Percentiles rank a stretch among this genome's conserved stretches.
Evolutionary conservation across 1,140 invertebrate species (phyloP).

Genomic region (Brachionus asplanchnoidis): DNA sequence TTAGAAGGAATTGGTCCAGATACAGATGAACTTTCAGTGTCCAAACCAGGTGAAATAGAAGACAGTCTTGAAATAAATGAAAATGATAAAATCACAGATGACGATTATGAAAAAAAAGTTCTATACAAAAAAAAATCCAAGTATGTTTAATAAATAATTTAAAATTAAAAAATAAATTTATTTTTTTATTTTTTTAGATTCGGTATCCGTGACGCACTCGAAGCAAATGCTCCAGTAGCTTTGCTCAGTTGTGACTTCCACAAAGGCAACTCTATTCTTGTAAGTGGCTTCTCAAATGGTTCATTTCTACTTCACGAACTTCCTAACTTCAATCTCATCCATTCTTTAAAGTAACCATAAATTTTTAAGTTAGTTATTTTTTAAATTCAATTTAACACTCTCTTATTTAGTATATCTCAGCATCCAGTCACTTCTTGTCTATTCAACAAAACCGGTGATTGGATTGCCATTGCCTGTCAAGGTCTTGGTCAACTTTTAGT

Average conservation of each 20-base stretch:
- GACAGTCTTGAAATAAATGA: constrained; percentile 49
- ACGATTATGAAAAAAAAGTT: constrained; percentile 33
- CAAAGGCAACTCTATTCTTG: constrained; percentile 69
- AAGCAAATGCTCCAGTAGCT: neutral
- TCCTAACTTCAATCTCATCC: constrained; percentile 83
- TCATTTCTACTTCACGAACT: constrained; percentile 84
- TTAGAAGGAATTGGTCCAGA: constrained; percentile 45
- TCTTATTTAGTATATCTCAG: constrained; percentile 65
- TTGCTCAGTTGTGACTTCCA: constrained; percentile 69
- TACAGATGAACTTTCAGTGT: constrained; percentile 55
- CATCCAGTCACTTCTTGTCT: constrained; percentile 72
- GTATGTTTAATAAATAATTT: neutral
- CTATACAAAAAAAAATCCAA: constrained; percentile 43
- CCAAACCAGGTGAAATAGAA: constrained; percentile 40
- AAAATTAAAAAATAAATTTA: neutral
- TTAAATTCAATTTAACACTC: constrained; percentile 8
- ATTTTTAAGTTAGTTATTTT: neutral
- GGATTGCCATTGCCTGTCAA: constrained; percentile 77
- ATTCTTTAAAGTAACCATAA: constrained; percentile 67
- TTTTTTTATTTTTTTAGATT: neutral
- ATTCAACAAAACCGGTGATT: constrained; percentile 82
- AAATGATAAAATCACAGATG: neutral
- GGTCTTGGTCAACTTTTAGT: constrained; percentile 82
- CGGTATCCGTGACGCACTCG: constrained; percentile 21
- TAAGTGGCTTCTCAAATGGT: constrained; percentile 74